Base-by-base conservation (phyloP, 2,888 invertebrate species). In the Drosophila algonquin region DNA sequence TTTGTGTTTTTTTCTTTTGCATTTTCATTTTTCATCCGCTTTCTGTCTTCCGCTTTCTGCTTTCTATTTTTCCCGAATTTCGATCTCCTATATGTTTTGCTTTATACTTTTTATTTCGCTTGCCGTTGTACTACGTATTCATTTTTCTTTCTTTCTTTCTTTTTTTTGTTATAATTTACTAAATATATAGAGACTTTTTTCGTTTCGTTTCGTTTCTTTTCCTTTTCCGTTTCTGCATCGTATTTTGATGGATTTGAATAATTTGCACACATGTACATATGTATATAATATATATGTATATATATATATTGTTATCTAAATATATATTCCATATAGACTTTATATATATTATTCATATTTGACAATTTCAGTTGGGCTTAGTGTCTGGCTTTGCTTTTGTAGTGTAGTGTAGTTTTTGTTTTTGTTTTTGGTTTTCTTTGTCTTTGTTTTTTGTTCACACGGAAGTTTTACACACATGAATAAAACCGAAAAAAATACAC, bases 111-210 rank as follows among this genome's bases (percentile, higher is more conserved):
- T 79, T 85, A 82, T 85, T 85, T 74, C 88, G 84, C 88, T 88
- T 83, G 80, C 82, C 89, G 77, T 90, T 90, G 90, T 90, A 90
- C 90, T 90, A 89, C 90, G 80, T 87, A 89, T 89, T 87, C 89
- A 73, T 77, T 77, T 79, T 71, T 71, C 72, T 75, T 64, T 57
- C 67, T 67, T 77, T 84, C 72, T 21, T 21, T 21, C 67, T 67
- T 77, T 84, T 70, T 67, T 77, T 84, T 70, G 60, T 77, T 78
- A 76, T 81, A 87, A 81, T 88, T 87, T 78, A 79, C 84, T 85
- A 80, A 74, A 77, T 80, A 72, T 82, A 83, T 77, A 76, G 62
- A 72, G 72, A 80, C 72, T 55, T 82, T 69, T 77, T 75, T 51
- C 54, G 54, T 63, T 75, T 47, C 44, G 1, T 30, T 27, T 24